These are phyloP conservation scores for Pollenia angustigena DNA, from an alignment of 2,888 invertebrate species.

Conservation along the genomic window DNA sequence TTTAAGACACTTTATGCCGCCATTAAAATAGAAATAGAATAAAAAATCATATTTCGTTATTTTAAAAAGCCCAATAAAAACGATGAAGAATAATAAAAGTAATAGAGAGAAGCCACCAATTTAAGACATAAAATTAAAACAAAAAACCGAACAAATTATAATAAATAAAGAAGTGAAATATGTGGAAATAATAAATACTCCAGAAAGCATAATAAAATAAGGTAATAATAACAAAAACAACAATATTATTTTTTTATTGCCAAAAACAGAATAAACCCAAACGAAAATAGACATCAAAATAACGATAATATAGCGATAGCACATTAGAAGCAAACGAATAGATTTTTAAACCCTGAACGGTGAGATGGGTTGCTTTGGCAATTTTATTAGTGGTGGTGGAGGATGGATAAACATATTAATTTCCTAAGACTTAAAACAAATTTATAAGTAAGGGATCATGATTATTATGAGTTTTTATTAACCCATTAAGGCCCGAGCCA, in stretches of 20 bases:
- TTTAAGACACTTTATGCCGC: conserved; percentile 16
- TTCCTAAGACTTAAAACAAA: not conserved
- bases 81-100: not conserved
- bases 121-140: conserved; percentile 10
- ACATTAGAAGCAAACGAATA: conserved; percentile 1
- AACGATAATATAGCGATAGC: not conserved
- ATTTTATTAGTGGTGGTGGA: not conserved
- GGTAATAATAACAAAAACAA: conserved; percentile 78
- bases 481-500: no score
- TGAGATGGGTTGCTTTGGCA: not conserved
- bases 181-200: conserved; percentile 80
- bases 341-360: conserved; percentile 17
- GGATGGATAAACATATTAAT: not conserved
- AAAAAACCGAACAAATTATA: not conserved
- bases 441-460: not conserved
- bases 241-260: conserved; percentile 77
- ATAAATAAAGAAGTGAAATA: conserved; percentile 74
- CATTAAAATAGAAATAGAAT: conserved; percentile 14
- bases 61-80: conserved; percentile 12
- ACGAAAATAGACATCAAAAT: conserved; percentile 22
- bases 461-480: not conserved
- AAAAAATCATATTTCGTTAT: not conserved
- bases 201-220: conserved; percentile 81
- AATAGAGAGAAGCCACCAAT: not conserved
- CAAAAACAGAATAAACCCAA: not conserved